Evolutionary conservation across 2,113 vertebrate species (phyloP).

Genomic region (Atractosteus spatula): DNA sequence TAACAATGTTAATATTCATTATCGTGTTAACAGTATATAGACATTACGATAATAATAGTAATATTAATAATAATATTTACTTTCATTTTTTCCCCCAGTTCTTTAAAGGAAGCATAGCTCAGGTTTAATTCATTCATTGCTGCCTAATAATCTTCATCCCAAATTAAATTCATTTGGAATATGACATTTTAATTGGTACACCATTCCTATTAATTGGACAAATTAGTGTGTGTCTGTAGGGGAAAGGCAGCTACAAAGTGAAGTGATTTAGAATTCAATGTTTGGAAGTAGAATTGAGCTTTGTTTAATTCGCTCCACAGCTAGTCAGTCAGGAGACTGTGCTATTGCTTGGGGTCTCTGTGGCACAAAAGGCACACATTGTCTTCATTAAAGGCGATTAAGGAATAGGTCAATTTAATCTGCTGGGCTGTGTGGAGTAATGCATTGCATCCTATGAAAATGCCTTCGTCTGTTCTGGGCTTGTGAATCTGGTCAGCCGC

Average conservation of each 20-base stretch:
- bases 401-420: slow-evolving; percentile 62
- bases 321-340: slow-evolving; percentile 24
- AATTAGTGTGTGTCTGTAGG: slow-evolving; percentile 58
- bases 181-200: slow-evolving; percentile 66
- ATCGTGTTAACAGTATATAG: not conserved
- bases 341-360: slow-evolving; percentile 35
- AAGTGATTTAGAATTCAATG: slow-evolving; percentile 51
- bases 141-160: slow-evolving; percentile 43
- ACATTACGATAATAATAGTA: slow-evolving; percentile 1
- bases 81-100: no score
- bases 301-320: slow-evolving; percentile 49
- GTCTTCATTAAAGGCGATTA: slow-evolving; percentile 67
- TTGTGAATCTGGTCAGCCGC: slow-evolving; percentile 30
- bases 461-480: slow-evolving; percentile 40
- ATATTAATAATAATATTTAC: not conserved
- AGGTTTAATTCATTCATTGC: slow-evolving; percentile 26
- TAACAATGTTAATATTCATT: not conserved
- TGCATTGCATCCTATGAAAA: slow-evolving; percentile 33
- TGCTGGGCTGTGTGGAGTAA: slow-evolving; percentile 43
- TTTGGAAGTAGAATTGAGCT: slow-evolving; percentile 54
- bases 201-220: slow-evolving; percentile 62
- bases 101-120: not conserved
- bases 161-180: slow-evolving; percentile 60
- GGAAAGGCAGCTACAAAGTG: slow-evolving; percentile 51
- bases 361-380: slow-evolving; percentile 22